These are phyloP conservation scores for Danio aesculapii DNA, from an alignment of 2,797 vertebrate species.

Conservation along the genomic window DNA sequence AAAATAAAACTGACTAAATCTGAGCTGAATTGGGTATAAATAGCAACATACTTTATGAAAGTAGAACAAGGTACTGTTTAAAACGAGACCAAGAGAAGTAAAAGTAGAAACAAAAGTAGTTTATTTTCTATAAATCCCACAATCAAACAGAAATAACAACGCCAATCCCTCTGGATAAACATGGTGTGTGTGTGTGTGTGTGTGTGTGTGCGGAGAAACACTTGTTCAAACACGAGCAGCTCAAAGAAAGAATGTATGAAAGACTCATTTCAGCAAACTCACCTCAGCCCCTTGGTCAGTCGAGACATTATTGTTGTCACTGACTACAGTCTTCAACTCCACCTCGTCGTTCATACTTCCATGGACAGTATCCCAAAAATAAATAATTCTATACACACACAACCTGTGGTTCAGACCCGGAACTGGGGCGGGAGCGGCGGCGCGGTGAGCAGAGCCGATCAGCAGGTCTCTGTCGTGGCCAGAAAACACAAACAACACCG, in stretches of 20 bases:
- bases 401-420: slow-evolving; percentile 14
- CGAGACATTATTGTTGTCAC: slow-evolving; percentile 39
- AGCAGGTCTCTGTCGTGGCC: background rate
- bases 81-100: background rate
- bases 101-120: background rate
- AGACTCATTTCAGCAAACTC: background rate
- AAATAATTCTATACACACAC: background rate
- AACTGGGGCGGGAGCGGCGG: slow-evolving; percentile 2
- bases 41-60: no score
- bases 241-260: background rate
- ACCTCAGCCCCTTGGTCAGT: slow-evolving; percentile 3
- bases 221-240: background rate
- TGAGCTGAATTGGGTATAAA: background rate
- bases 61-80: background rate
- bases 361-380: background rate
- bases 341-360: slow-evolving; percentile 25
- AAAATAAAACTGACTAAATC: background rate
- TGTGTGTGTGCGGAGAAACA: background rate
- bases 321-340: slow-evolving; percentile 17
- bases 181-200: background rate
- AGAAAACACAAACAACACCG: background rate
- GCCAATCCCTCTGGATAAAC: background rate
- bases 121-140: background rate
- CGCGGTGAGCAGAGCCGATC: background rate
- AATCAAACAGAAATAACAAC: background rate